Evolutionary conservation across 2,888 invertebrate species (phyloP).

Genomic region (Spicauda simplicius): DNA sequence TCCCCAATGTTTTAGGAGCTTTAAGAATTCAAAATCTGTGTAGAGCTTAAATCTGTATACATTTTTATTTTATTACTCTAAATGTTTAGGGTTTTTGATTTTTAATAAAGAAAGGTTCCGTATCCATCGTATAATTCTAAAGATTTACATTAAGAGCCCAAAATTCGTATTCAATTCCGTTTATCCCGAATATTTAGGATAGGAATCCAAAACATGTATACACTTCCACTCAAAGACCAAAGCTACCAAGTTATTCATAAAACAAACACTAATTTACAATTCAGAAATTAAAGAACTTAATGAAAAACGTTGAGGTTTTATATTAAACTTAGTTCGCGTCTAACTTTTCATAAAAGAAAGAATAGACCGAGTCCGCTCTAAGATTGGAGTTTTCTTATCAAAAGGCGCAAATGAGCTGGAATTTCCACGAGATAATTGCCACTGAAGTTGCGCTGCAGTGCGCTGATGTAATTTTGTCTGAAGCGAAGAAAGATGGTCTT

Average conservation of each 20-base stretch:
- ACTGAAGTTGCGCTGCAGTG: neutral
- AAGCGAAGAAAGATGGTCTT: neutral
- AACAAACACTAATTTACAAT: neutral
- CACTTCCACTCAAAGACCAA: neutral
- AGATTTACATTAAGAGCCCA: too few relatives aligned
- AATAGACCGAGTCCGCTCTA: neutral
- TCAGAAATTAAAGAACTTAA: constrained; percentile 3
- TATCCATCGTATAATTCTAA: too few relatives aligned
- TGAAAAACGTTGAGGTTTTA: constrained; percentile 2
- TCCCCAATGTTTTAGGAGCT: too few relatives aligned
- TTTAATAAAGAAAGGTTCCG: too few relatives aligned
- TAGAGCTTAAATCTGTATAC: too few relatives aligned
- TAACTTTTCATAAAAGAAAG: constrained; percentile 1
- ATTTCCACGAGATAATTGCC: constrained; percentile 7
- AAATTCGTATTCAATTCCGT: too few relatives aligned
- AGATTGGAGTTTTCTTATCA: constrained; percentile 18
- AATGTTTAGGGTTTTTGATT: too few relatives aligned
- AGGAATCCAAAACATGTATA: too few relatives aligned
- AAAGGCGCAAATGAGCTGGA: constrained; percentile 7
- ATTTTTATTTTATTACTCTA: too few relatives aligned
- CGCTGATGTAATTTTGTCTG: constrained; percentile 1
- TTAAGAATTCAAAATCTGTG: too few relatives aligned
- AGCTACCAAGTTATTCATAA: neutral
- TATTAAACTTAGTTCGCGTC: neutral
- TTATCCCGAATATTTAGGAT: too few relatives aligned